phyloP scores from a whole-genome alignment of 2,888 invertebrate species.

The Mechanitis mazaeus region DNA sequence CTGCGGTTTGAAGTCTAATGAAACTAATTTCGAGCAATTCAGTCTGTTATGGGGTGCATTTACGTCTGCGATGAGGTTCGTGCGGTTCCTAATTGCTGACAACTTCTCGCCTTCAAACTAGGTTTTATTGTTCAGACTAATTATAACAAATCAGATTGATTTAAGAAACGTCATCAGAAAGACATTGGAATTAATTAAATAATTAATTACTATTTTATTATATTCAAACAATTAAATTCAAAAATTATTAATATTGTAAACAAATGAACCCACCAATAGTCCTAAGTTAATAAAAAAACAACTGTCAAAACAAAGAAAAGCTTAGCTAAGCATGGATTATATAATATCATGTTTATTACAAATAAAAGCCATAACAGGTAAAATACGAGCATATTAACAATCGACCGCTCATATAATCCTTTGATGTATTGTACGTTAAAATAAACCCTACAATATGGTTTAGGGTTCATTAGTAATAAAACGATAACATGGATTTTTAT shows the following conservation, averaged over 20 bases:
- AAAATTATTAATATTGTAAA: no score
- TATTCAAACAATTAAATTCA: no score
- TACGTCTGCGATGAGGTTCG: conserved; percentile 25
- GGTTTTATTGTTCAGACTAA: conserved; percentile 21
- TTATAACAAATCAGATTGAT: conserved; percentile 21
- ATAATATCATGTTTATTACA: conserved; percentile 64
- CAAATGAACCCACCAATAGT: no score
- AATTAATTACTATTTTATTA: no score
- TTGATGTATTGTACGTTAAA: conserved; percentile 63
- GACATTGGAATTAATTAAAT: no score
- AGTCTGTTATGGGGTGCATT: conserved; percentile 37
- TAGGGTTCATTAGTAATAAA: conserved; percentile 42
- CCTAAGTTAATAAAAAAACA: no score
- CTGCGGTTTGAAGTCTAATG: conserved; percentile 43
- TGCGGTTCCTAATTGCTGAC: conserved; percentile 27
- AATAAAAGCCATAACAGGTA: conserved; percentile 54
- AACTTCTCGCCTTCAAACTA: conserved; percentile 24
- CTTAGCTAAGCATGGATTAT: conserved; percentile 23
- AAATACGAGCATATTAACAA: conserved; percentile 49
- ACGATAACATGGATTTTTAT: conserved; percentile 7
- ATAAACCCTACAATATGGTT: conserved; percentile 47
- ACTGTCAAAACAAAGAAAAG: conserved; percentile 21
- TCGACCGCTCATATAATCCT: conserved; percentile 41
- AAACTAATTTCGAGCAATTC: conserved; percentile 55
- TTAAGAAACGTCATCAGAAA: background rate